Evolutionary conservation across 2,888 invertebrate species (phyloP), one percentile per base, ranked within the genome.

Genomic region (Hypercompe scribonia): DNA sequence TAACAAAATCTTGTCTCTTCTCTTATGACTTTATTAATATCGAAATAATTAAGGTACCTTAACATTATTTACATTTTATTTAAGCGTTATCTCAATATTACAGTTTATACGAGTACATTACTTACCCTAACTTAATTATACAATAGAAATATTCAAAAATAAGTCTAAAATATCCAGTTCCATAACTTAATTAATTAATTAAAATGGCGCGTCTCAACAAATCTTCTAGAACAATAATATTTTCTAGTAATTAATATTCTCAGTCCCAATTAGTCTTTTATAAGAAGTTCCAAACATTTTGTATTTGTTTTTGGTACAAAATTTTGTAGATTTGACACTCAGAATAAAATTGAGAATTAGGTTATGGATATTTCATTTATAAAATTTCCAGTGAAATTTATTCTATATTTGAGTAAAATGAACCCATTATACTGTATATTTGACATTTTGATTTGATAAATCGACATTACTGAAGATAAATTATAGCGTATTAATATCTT

Each of bases 281-380:
- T 31, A 58, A 70, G 34, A 65, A 71, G 65, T 28, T 50, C 24
- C 36, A 65, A 65, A n/a, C n/a, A n/a, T 64, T 54, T 54, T 46
- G 63, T 70, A 46, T 65, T 65, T 65, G 36, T 50, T 65, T n/a
- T 71, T 31, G 33, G 54, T 31, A 34, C 36, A 31, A 31, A 58
- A 70, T 36, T 65, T 65, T 54, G 21, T 18, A 3, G 24, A 65
- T 13, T 54, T 50, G 18, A 4, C 11, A 65, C 42, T 18, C 31
- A 79, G 46, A 75, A 65, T 54, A 79, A 74, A 72, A 67, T 33
- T 68, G 72, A 76, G 68, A 71, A 71, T 50, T 65, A 74, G 76
- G 74, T 74, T 70, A 77, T 31, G 15, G 31, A 31, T 61, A 18
- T 31, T 31, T 15, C 18, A 31, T 31, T 61, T 61, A 2, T 31